Evolutionary conservation across 2,113 vertebrate species (phyloP), one percentile per base, ranked within the genome.

Genomic region (Protobothrops flavoviridis): DNA sequence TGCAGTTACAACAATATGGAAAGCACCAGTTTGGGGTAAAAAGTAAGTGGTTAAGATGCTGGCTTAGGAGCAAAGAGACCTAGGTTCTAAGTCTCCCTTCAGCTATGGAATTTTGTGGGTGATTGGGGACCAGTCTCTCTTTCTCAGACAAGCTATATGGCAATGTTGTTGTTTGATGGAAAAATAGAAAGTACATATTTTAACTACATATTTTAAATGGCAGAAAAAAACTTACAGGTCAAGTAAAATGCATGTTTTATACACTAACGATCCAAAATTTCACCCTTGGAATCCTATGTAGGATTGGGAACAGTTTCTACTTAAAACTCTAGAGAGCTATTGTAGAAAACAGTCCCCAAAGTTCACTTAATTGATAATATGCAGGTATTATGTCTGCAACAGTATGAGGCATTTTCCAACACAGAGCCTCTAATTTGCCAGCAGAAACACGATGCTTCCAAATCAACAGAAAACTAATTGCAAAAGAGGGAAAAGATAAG

Each of bases 391-490:
- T 88, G 91, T 43, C 64, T 88, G 86, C 48, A 88, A 61, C 23
- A 92, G 23, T 12, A 69, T 45, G 50, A 61, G 91, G 53, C 53
- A 45, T 92, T 29, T 92, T 92, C 57, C 91, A 52, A 26, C 57
- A 88, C 57, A 11, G 50, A 88, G 29, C n/a, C 86, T 69, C 86
- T 50, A 13, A 50, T 92, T 92, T 92, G 57, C 85, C 91, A 88
- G 91, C 85, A 59, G 26, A 86, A 55, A 48, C 57, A 86, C 29
- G 9, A 87, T 59, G 50, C 53, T 88, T 92, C 86, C 91, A 69
- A 69, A 74, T 50, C n/a, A 92, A 92, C 91, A 92, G n/a, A 88
- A 52, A 33, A 33, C 45, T 55, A 92, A 88, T 92, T 92, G 88
- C 86, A 92, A 92, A 88, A 88, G 86, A 48, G 43, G 20, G 48